Evolutionary conservation across 1,140 invertebrate species (phyloP).

Genomic region (Meloidogyne floridensis): DNA sequence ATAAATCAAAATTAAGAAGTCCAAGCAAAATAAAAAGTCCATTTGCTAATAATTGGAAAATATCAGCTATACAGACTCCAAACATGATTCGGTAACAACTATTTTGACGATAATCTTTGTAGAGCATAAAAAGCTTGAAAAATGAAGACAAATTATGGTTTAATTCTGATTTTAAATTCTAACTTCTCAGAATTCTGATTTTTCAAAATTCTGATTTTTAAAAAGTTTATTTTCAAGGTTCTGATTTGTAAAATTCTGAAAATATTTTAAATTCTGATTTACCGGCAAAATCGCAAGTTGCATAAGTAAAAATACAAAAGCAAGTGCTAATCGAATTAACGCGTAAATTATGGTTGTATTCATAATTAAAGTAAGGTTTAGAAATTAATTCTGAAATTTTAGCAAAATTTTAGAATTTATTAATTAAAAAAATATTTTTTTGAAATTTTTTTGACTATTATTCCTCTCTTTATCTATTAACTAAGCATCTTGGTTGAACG

Average conservation of each 20-base stretch:
- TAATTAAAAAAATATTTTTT: too few relatives aligned
- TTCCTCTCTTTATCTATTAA: too few relatives aligned
- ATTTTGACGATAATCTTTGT: neutral
- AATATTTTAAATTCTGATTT: neutral
- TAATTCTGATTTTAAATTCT: neutral
- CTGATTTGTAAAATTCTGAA: too few relatives aligned
- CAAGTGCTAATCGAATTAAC: neutral
- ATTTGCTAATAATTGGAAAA: neutral
- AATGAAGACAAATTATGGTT: neutral
- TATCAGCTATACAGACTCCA: neutral
- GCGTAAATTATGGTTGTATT: neutral
- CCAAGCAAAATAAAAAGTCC: constrained; percentile 3
- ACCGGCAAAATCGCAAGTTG: neutral
- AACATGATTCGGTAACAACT: neutral
- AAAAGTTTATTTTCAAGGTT: too few relatives aligned
- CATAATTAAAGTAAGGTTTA: neutral
- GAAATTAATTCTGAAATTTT: neutral
- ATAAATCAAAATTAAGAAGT: neutral
- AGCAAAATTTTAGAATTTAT: too few relatives aligned
- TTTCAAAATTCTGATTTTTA: too few relatives aligned
- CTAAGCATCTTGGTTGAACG: too few relatives aligned
- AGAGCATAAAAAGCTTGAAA: neutral
- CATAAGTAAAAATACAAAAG: neutral
- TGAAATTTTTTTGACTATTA: too few relatives aligned
- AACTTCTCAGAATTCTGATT: too few relatives aligned